phyloP scores from a whole-genome alignment of 1,140 invertebrate species.

The Marisa cornuarietis region DNA sequence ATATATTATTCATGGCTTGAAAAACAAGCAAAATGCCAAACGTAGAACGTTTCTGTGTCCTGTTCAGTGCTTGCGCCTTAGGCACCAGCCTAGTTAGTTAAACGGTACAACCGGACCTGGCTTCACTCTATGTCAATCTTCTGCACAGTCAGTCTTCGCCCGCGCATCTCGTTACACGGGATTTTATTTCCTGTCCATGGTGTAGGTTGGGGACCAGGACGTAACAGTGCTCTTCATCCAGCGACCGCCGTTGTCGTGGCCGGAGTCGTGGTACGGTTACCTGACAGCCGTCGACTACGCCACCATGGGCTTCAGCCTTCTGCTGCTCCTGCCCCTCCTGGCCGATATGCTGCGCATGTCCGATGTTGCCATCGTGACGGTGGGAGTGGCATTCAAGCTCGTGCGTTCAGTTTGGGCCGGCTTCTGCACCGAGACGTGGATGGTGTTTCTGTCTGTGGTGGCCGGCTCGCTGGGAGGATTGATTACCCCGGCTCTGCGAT shows the following conservation, averaged over 20 bases:
- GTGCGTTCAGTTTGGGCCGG: slow-evolving; percentile 54
- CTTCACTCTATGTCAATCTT: no score
- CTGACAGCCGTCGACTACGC: slow-evolving; percentile 62
- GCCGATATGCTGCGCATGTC: slow-evolving; percentile 43
- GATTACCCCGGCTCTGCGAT: slow-evolving; percentile 56
- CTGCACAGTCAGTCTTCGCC: no score
- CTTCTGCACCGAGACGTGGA: slow-evolving; percentile 57
- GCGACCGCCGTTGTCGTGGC: slow-evolving; percentile 57
- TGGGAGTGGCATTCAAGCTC: slow-evolving; percentile 58
- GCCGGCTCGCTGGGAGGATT: slow-evolving; percentile 56
- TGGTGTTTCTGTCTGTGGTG: slow-evolving; percentile 57
- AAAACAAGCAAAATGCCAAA: no score
- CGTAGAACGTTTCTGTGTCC: neutral
- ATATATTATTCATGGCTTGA: neutral
- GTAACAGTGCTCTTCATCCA: slow-evolving; percentile 59
- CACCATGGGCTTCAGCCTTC: slow-evolving; percentile 54
- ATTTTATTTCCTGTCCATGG: no score
- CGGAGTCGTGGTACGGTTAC: slow-evolving; percentile 62
- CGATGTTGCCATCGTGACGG: slow-evolving; percentile 53
- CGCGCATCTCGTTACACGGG: no score
- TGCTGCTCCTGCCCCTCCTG: slow-evolving; percentile 58
- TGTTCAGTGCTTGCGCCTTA: neutral
- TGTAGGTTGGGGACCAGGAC: slow-evolving; percentile 60
- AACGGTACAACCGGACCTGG: no score
- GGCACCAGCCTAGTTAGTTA: no score